Base-by-base conservation (phyloP, 1,140 invertebrate genomes). In the Mamestra configurata region DNA sequence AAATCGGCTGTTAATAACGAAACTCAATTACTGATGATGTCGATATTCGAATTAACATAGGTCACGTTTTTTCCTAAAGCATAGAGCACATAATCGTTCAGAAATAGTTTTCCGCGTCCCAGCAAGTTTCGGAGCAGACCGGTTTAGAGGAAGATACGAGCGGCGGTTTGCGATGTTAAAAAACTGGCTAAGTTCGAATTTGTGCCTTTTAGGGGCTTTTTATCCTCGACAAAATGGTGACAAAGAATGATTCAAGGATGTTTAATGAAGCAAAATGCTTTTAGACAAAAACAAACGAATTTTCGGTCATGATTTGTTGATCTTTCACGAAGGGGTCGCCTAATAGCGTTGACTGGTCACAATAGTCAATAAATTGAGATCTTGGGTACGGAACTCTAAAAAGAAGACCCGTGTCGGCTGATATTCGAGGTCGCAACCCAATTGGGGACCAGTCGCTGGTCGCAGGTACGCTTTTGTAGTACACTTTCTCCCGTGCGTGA, bases 401-500 rank as follows among this genome's bases (percentile, higher is more conserved):
- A 92, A 91, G 86, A 94, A 88, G 85, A 84, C 82, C 86, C 85
- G 84, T 86, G 86, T 83, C 86, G 79, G 86, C 89, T 89, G 89
- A 88, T 84, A 90, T 92, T 94, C 91, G 92, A 94, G 92, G 92
- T 89, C 92, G 85, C 80, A 92, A 93, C 92, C 92, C 90, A 94
- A 94, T 90, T 94, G 91, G 86, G 82, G 89, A 90, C 87, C 89
- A 89, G 88, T 89, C 89, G 86, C 88, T 86, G 87, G 89, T 90
- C 89, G 86, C 89, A 87, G 87, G 89, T 90, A 89, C 84, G 82
- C 79, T 87, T 83, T 92, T 88, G 86, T 91, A 86, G 89, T 94
- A 92, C 91, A 94, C 93, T 94, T 94, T 94, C 93, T 90, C 93
- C 91, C 79, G 79, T 90, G 89, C 88, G 90, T 92, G 91, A 92